Conservation (phyloP, 2,888 invertebrate genomes). For the Leucophenga maculata region DNA sequence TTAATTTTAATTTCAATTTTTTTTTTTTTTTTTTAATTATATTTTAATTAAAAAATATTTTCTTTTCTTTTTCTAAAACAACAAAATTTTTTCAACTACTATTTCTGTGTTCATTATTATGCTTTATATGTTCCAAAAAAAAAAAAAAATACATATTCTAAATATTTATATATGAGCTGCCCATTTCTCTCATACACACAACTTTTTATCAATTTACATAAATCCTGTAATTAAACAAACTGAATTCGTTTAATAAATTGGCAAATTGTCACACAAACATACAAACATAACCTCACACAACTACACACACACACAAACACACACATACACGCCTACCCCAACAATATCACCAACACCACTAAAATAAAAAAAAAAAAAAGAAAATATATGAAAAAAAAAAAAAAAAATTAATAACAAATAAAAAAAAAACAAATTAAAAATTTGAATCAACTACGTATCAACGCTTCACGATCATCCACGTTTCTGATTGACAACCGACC, state of each 20-base stretch:
- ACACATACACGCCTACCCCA: constrained; percentile 17
- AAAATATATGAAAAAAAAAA: neutral
- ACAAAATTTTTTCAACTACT: no score
- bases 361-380: neutral
- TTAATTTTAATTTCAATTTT: no score
- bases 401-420: neutral
- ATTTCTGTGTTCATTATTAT: no score
- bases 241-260: neutral
- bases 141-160: no score
- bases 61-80: no score
- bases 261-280: neutral
- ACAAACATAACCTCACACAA: constrained; percentile 10
- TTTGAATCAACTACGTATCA: neutral
- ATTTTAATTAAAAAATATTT: no score
- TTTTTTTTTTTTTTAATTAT: no score
- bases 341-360: neutral
- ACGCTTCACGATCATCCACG: constrained; percentile 10
- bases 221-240: no score
- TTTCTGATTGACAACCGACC: no score
- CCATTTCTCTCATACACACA: neutral
- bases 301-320: constrained; percentile 1
- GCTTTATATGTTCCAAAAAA: no score
- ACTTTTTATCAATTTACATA: neutral
- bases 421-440: constrained; percentile 1
- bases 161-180: no score